A percentile compares a stretch with the other conserved stretches of the same genome.
phyloP scores from a whole-genome alignment of 2,888 invertebrate species.

The Drosophila mettleri region DNA sequence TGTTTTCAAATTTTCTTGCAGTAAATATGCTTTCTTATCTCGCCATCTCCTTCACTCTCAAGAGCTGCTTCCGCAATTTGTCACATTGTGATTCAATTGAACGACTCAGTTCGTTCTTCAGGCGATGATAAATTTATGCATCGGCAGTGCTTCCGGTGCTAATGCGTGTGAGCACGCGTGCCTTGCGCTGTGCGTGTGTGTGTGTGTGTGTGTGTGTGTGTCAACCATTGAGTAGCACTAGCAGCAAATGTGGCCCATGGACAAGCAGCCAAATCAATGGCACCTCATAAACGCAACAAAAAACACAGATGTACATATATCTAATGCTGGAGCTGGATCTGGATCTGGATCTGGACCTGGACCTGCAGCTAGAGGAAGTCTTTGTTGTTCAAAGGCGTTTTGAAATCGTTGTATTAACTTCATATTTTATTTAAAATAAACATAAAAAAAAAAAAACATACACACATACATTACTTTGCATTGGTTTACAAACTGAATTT shows the following conservation, averaged over 20 bases:
- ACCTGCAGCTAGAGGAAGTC: constrained; percentile 32
- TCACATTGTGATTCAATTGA: constrained; percentile 28
- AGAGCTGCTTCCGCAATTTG: neutral
- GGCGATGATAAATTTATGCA: constrained; percentile 82
- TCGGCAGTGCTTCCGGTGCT: constrained; percentile 71
- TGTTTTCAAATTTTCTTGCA: too few species aligned
- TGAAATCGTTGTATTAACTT: constrained; percentile 23
- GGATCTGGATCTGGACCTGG: too few species aligned
- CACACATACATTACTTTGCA: neutral
- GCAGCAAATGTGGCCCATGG: constrained; percentile 34
- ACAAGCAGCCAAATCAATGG: constrained; percentile 54
- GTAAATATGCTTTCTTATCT: too few species aligned
- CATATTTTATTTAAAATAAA: constrained; percentile 27
- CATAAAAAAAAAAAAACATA: neutral
- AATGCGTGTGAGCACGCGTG: neutral
- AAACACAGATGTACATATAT: constrained; percentile 10
- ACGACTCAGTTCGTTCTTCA: constrained; percentile 34
- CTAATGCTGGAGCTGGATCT: constrained; percentile 19
- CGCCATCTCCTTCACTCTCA: neutral
- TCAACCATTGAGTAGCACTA: constrained; percentile 47
- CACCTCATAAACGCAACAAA: constrained; percentile 77
- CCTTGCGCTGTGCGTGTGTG: neutral
- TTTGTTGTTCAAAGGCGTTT: constrained; percentile 43
- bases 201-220: constrained; percentile 19
- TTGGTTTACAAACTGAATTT: neutral